Evolutionary conservation across 2,797 vertebrate species (phyloP).

Genomic region (Sebastes nivosus): DNA sequence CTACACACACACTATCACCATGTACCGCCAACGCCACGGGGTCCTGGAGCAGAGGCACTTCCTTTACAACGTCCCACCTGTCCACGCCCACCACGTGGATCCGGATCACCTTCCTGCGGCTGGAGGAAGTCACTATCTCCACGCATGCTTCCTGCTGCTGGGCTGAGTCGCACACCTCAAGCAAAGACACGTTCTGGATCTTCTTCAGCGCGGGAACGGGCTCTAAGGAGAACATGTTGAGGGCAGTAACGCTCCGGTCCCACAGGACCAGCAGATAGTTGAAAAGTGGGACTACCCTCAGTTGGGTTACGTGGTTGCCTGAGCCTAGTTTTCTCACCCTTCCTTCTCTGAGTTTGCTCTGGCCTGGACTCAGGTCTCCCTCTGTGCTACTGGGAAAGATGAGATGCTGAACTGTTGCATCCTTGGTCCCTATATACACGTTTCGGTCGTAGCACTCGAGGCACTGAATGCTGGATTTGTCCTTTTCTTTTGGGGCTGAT

Average conservation of each 20-base stretch:
- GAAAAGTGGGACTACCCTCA: conserved; percentile 72
- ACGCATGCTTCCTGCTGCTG: conserved; percentile 1
- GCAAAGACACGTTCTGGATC: conserved; percentile 74
- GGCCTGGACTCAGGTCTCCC: conserved; percentile 8
- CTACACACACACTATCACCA: conserved; percentile 67
- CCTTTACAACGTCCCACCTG: conserved; percentile 75
- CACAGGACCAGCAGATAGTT: conserved; percentile 80
- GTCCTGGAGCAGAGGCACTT: conserved; percentile 70
- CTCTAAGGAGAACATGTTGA: conserved; percentile 82
- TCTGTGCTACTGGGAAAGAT: conserved; percentile 22
- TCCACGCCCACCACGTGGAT: conserved; percentile 72
- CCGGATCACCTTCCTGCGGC: conserved; percentile 64
- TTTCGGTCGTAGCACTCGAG: conserved; percentile 71
- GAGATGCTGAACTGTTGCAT: conserved; percentile 71
- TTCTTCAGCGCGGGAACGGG: conserved; percentile 67
- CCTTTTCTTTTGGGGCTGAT: conserved; percentile 65
- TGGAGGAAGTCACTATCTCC: conserved; percentile 71
- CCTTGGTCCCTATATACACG: conserved; percentile 74
- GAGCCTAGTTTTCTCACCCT: conserved; percentile 75
- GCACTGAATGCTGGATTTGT: conserved; percentile 71
- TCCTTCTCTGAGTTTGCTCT: conserved; percentile 47
- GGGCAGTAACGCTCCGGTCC: conserved; percentile 65
- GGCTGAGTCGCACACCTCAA: conserved; percentile 51
- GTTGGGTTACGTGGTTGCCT: conserved; percentile 58
- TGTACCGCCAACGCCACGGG: conserved; percentile 68